phyloP scores from a whole-genome alignment of 1,140 invertebrate genomes.

The Antheraea mylitta region DNA sequence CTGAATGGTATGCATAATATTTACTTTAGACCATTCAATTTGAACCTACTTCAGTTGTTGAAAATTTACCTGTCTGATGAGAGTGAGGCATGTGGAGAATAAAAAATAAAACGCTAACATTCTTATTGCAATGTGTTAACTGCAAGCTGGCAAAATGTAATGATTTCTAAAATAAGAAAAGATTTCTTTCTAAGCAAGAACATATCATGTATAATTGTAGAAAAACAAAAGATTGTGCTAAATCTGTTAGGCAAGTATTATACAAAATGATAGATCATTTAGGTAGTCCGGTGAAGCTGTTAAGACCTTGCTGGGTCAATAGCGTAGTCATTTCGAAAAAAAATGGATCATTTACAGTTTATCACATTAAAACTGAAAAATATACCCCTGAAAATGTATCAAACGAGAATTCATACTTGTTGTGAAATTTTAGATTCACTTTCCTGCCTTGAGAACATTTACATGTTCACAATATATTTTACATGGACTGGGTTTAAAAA shows the following conservation, averaged over 20 bases:
- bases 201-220: constrained; percentile 39
- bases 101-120: constrained; percentile 51
- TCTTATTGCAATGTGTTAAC: constrained; percentile 54
- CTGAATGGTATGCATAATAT: constrained; percentile 41
- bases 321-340: too few relatives aligned
- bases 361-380: constrained; percentile 44
- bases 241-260: constrained; percentile 41
- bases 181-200: constrained; percentile 54
- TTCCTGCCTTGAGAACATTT: constrained; percentile 52
- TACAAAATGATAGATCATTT: constrained; percentile 54
- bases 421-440: constrained; percentile 40
- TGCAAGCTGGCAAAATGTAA: constrained; percentile 43
- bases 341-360: constrained; percentile 48
- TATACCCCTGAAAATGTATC: constrained; percentile 26
- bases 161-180: constrained; percentile 59
- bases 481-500: constrained; percentile 88
- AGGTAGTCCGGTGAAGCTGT: too few relatives aligned
- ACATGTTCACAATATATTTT: constrained; percentile 73
- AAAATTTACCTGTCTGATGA: constrained; percentile 41
- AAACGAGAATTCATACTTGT: constrained; percentile 35
- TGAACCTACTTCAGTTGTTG: constrained; percentile 53
- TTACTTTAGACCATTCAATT: constrained; percentile 46
- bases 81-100: constrained; percentile 28
- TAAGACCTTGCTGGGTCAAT: too few relatives aligned
- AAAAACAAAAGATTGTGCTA: constrained; percentile 53